A percentile compares a stretch with the other conserved stretches of the same genome.
Conservation (phyloP, 2,113 vertebrate species). For the Potamarius usumacintae region DNA sequence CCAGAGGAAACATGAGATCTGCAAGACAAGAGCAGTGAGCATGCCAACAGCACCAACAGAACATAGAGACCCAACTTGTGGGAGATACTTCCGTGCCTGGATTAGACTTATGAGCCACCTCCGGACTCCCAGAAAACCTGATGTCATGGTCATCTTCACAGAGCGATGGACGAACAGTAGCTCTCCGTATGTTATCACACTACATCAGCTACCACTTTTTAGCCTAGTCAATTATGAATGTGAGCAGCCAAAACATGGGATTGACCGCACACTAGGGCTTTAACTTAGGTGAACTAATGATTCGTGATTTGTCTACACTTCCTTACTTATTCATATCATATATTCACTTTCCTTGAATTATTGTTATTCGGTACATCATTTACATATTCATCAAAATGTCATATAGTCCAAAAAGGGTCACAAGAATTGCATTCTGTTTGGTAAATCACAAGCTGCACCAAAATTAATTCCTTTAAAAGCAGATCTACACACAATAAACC, state of each 20-base stretch:
- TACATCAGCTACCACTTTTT: neutral
- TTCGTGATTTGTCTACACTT: neutral
- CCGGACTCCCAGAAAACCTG: too few relatives aligned
- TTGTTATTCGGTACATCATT: neutral
- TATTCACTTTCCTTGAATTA: neutral
- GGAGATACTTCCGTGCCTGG: too few relatives aligned
- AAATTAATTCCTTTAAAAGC: neutral
- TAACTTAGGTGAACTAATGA: neutral
- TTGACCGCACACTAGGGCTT: neutral
- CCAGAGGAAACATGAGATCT: too few relatives aligned
- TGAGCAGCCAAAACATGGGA: neutral
- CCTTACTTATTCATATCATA: neutral
- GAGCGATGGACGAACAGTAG: too few relatives aligned
- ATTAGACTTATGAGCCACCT: too few relatives aligned
- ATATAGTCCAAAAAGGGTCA: neutral
- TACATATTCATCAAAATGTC: neutral
- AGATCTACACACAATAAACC: neutral
- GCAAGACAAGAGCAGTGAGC: too few relatives aligned
- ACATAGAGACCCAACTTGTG: too few relatives aligned
- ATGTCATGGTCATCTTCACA: too few relatives aligned
- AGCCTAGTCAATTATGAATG: neutral
- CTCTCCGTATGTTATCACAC: neutral
- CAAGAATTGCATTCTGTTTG: neutral
- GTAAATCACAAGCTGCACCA: slow-evolving; percentile 6
- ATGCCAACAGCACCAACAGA: too few relatives aligned